These are phyloP conservation scores for Gastrophysa polygoni DNA, from an alignment of 2,888 invertebrate species.

Conservation along the genomic window DNA sequence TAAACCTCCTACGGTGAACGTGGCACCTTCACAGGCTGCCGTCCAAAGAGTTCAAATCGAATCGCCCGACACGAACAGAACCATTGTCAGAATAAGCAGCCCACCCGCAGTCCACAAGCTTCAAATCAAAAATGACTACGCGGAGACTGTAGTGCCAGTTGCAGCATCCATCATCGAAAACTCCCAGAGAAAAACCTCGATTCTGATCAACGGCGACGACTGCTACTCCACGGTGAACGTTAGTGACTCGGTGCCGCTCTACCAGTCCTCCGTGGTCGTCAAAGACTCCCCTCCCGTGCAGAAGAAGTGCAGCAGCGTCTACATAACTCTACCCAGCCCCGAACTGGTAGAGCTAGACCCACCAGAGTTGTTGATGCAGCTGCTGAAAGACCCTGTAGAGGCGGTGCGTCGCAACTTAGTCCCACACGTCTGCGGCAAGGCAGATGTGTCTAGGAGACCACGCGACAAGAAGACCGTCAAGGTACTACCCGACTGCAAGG, in stretches of 20 bases:
- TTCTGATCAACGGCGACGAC: constrained; percentile 75
- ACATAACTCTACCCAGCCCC: too few relatives aligned
- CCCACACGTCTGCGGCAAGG: constrained; percentile 77
- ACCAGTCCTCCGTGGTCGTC: constrained; percentile 76
- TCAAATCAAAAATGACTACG: constrained; percentile 62
- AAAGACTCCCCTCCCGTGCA: constrained; percentile 59
- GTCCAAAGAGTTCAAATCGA: constrained; percentile 36
- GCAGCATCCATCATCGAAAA: constrained; percentile 50
- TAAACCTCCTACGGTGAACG: constrained; percentile 47
- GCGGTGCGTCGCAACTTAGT: constrained; percentile 76
- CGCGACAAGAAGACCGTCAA: constrained; percentile 44
- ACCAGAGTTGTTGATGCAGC: constrained; percentile 60
- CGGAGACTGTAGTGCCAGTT: constrained; percentile 42
- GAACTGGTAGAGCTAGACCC: too few relatives aligned
- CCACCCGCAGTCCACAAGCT: constrained; percentile 60
- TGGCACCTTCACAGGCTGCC: too few relatives aligned
- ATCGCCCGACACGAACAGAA: constrained; percentile 49
- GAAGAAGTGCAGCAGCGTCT: constrained; percentile 54
- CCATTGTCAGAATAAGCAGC: constrained; percentile 60
- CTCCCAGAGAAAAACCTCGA: constrained; percentile 66
- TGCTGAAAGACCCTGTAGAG: constrained; percentile 75
- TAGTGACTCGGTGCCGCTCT: constrained; percentile 70
- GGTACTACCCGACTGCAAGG: constrained; percentile 53
- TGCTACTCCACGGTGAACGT: constrained; percentile 79
- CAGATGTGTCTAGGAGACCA: constrained; percentile 58